Evolutionary conservation across 1,140 invertebrate species (phyloP).

Genomic region (Cydia amplana): DNA sequence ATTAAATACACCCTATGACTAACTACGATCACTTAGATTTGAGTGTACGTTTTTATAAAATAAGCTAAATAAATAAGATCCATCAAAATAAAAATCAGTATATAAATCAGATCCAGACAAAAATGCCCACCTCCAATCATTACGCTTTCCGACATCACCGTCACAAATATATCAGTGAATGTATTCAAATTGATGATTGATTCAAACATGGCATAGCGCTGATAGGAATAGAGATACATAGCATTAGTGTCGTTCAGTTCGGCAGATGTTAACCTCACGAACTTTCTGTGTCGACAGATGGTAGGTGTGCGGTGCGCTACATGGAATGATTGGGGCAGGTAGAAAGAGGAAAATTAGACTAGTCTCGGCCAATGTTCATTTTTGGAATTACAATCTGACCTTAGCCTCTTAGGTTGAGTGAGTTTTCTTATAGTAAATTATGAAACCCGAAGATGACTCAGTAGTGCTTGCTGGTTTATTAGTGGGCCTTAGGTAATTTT

Average conservation of each 20-base stretch:
- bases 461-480: no score
- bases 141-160: not conserved
- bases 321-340: not conserved
- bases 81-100: no score
- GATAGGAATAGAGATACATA: conserved; percentile 76
- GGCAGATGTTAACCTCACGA: conserved; percentile 63
- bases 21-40: no score
- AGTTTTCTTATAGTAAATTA: no score
- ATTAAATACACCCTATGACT: no score
- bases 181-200: conserved; percentile 77
- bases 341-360: not conserved
- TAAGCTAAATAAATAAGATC: no score
- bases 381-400: no score
- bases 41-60: no score
- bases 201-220: conserved; percentile 62
- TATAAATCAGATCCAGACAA: no score
- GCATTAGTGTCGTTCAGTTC: conserved; percentile 64
- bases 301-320: conserved; percentile 34
- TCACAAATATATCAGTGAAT: conserved; percentile 58
- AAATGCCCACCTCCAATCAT: not conserved
- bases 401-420: no score
- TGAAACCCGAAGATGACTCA: no score
- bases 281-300: conserved; percentile 62
- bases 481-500: no score
- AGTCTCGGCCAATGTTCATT: not conserved